Evolutionary conservation across 2,797 vertebrate genomes (phyloP).

Genomic region (Podargus strigoides): DNA sequence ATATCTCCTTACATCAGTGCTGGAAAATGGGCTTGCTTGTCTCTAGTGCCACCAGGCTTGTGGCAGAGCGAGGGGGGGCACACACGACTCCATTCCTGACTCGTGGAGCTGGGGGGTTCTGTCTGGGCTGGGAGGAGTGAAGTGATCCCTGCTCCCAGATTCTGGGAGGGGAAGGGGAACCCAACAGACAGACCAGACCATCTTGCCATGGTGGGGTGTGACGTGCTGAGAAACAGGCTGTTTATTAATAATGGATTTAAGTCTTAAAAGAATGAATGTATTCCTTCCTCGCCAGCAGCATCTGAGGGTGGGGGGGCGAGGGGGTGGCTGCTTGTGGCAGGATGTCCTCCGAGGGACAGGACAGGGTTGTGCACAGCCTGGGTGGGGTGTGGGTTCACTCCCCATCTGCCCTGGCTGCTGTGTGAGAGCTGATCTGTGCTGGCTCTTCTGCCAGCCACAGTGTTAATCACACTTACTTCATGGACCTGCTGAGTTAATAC

Average conservation of each 20-base stretch:
- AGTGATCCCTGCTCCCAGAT: neutral
- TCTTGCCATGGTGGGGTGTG: neutral
- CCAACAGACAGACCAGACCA: neutral
- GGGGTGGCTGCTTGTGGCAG: neutral
- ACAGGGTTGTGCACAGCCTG: too few species aligned
- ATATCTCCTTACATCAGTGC: neutral
- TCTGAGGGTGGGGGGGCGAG: neutral
- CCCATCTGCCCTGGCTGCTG: neutral
- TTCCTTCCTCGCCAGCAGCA: neutral
- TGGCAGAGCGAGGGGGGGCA: fast-evolving
- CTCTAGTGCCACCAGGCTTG: neutral
- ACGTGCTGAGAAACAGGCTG: neutral
- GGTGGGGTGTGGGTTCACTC: neutral
- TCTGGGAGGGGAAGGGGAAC: neutral
- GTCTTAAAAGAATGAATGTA: neutral
- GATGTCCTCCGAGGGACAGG: neutral
- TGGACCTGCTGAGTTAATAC: neutral
- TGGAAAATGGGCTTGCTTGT: neutral
- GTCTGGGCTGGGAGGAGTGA: neutral
- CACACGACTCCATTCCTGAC: fast-evolving
- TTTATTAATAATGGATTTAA: neutral
- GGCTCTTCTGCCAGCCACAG: neutral
- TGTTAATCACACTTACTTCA: neutral
- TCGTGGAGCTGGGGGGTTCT: fast-evolving
- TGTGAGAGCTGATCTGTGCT: neutral